Base-by-base conservation (phyloP, 2,113 vertebrate species). In the Oxyruncus cristatus region DNA sequence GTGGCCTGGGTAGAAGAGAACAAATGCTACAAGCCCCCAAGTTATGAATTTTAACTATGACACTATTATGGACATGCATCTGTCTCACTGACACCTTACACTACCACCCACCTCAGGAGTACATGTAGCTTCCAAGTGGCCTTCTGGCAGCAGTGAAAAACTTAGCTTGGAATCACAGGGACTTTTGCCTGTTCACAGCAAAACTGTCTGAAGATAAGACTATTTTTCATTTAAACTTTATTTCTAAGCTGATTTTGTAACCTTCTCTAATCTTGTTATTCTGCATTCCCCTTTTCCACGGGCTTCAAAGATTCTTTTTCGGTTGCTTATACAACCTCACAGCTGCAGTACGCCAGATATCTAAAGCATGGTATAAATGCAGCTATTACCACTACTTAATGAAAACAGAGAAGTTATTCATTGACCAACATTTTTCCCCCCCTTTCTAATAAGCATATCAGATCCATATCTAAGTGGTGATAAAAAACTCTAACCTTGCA, bases 381-480 rank as follows among this genome's bases (percentile, higher is more conserved):
- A 87, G 17, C 73, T 75, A 27, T 90, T 78, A 93, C 86, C 86
- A 81, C 61, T 75, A 44, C 41, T 52, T 77, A 71, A 58, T 81
- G 55, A 92, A 92, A 93, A 50, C 78, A 96, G 37, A 23, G 14
- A 82, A 84, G 86, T 91, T 89, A 91, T 80, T 92, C 23, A 86
- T 62, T 91, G 92, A 86, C 55, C 50, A 80, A 56, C 14, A 7
- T 28, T 41, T 37, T 23, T 49, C 3, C 3, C 6, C 37, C 9
- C 21, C 58, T 76, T 95, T 91, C 78, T 87, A 94, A 96, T 78
- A 90, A 94, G 71, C 56, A 33, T 42, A 88, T 39, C 75, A 82
- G 65, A 95, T 96, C 65, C 32, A 4, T 88, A 92, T 92, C 79
- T 91, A 78, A 90, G n/a, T 23, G 30, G 47, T 75, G 68, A 90